Conservation (phyloP, 2,888 invertebrate genomes). For the Trilocha varians region DNA sequence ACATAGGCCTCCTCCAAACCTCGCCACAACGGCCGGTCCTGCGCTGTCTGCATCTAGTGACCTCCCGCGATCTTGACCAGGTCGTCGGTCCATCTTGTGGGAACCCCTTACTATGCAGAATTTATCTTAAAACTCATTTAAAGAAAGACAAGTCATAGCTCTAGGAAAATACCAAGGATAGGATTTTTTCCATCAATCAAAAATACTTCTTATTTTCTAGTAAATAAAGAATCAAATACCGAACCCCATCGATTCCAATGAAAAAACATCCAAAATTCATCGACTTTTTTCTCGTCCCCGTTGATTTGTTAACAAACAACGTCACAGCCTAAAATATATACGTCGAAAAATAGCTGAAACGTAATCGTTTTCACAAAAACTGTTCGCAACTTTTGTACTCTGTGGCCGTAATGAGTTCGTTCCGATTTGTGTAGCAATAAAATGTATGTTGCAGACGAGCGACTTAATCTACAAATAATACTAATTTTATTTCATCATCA, state of each 20-base stretch:
- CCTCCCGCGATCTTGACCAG: no score
- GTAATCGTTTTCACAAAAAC: background rate
- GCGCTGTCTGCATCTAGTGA: no score
- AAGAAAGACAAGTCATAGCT: no score
- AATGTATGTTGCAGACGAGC: conserved; percentile 1
- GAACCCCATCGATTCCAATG: background rate
- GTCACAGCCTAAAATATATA: background rate
- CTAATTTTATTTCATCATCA: no score
- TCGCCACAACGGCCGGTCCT: no score
- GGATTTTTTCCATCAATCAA: no score
- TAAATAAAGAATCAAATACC: background rate
- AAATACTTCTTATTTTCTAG: no score
- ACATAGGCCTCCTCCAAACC: no score
- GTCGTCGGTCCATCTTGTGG: no score
- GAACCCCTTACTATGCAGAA: no score
- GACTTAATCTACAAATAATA: background rate
- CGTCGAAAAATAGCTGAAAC: background rate
- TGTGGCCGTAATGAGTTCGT: conserved; percentile 3
- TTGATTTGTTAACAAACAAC: background rate
- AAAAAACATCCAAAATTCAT: background rate
- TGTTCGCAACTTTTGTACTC: background rate
- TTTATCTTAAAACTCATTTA: no score
- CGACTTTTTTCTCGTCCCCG: background rate
- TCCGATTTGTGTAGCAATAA: conserved; percentile 1
- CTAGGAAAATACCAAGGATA: no score